Conservation (phyloP, 2,797 vertebrate species). For the Australoheros facetus region DNA sequence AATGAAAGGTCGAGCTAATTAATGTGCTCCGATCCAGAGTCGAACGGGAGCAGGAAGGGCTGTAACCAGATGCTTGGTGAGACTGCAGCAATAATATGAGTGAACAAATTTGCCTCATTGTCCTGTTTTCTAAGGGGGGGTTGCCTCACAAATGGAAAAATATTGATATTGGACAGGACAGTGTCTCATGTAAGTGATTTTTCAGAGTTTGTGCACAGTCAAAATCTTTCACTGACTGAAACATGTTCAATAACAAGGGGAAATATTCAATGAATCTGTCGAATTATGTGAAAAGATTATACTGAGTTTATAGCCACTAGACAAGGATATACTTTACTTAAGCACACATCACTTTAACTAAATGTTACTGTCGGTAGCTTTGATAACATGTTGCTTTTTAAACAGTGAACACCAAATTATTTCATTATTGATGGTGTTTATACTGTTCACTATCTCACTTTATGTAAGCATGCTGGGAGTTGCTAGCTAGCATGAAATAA, state of each 20-base stretch:
- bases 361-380: not conserved
- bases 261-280: not conserved
- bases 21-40: conserved; percentile 19
- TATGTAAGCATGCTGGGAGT: not conserved
- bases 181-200: not conserved
- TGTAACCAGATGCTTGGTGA: not conserved
- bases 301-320: not conserved
- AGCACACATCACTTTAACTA: not conserved
- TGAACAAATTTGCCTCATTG: not conserved
- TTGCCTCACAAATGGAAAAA: not conserved
- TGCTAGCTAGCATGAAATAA: not conserved
- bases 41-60: not conserved
- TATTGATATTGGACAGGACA: not conserved
- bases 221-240: not conserved
- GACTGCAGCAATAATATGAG: conserved; percentile 1
- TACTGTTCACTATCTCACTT: not conserved
- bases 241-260: not conserved
- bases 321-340: not conserved
- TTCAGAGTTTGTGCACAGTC: not conserved
- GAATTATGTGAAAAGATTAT: not conserved
- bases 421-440: not conserved
- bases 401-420: not conserved
- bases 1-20: conserved; percentile 37
- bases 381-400: not conserved
- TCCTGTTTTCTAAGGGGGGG: not conserved